These are phyloP conservation scores for Capitulum mitella DNA, from an alignment of 2,888 invertebrate species.

Conservation along the genomic window DNA sequence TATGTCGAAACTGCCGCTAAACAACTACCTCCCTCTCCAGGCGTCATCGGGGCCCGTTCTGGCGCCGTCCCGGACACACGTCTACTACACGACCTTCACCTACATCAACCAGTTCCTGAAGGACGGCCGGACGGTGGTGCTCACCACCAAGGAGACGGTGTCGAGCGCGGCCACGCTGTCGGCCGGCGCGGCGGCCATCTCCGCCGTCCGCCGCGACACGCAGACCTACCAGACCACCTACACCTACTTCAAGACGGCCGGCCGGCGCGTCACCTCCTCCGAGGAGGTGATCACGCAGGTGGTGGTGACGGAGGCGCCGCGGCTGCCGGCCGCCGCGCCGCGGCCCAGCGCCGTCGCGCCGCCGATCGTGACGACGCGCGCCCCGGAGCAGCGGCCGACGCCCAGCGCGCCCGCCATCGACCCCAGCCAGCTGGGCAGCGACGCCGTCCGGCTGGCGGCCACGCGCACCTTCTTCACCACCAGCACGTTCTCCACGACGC, in stretches of 20 bases:
- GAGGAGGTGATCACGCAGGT: not conserved
- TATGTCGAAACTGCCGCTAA: too few species aligned
- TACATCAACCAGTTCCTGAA: constrained; percentile 33
- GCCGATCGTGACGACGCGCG: not conserved
- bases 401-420: not conserved
- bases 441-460: not conserved
- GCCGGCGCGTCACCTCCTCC: not conserved
- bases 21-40: too few species aligned
- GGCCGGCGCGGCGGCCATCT: constrained; percentile 39
- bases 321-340: not conserved
- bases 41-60: too few species aligned
- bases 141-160: constrained; percentile 59
- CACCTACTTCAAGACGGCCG: constrained; percentile 54
- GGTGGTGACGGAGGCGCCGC: not conserved
- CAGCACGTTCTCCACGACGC: constrained; percentile 36
- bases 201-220: constrained; percentile 29
- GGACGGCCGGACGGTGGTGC: constrained; percentile 35
- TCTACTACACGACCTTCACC: constrained; percentile 36
- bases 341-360: not conserved
- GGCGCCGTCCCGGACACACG: constrained; percentile 27
- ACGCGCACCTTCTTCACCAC: constrained; percentile 36
- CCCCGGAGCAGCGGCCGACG: not conserved
- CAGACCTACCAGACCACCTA: constrained; percentile 54
- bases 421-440: not conserved
- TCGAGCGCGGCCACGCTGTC: constrained; percentile 46